Evolutionary conservation across 2,113 vertebrate genomes (phyloP), one percentile per base, ranked within the genome.

Genomic region (Phocoena sinus): DNA sequence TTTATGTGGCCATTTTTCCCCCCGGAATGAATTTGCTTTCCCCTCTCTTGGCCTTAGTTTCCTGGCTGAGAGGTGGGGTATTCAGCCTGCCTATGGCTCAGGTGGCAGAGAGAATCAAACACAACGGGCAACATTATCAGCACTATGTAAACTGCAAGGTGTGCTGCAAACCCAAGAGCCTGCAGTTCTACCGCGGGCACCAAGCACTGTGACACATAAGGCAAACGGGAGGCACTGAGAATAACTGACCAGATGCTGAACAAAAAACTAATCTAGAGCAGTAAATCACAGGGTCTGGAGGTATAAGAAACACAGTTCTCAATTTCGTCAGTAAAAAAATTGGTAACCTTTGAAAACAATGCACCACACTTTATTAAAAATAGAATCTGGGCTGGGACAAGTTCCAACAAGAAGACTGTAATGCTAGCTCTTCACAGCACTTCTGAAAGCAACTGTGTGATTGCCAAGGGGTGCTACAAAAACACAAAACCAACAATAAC

Each of bases 341-440:
- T 28, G 38, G 89, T 82, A 89, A 92, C 90, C 96, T 96, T 87
- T 92, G 86, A 74, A 79, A 96, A 97, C 96, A 97, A 96, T 90
- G 67, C 44, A 33, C 87, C 26, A 20, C 62, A 92, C 84, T 93
- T 96, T 89, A 97, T 96, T 97, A 97, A 97, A 98, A 97, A 97
- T 97, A 97, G 95, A 96, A 94, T 95, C 92, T 76, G 77, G 74
- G 81, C 95, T 97, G 97, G 96, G 96, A 95, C 91, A 58, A 94
- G 91, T 91, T 96, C 98, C 97, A 97, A 84, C 93, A 93, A 89
- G 87, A 86, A 92, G 95, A 53, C 77, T 47, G 28, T 68, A 91
- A 97, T 95, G 91, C 71, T 85, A 92, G 91, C 85, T 97, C 95
- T 94, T 94, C 92, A 96, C 88, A 96, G 96, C 80, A 71, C 74